Evolutionary conservation across 1,140 invertebrate genomes (phyloP), one percentile per base, ranked within the genome.

Genomic region (Tachypleus tridentatus): DNA sequence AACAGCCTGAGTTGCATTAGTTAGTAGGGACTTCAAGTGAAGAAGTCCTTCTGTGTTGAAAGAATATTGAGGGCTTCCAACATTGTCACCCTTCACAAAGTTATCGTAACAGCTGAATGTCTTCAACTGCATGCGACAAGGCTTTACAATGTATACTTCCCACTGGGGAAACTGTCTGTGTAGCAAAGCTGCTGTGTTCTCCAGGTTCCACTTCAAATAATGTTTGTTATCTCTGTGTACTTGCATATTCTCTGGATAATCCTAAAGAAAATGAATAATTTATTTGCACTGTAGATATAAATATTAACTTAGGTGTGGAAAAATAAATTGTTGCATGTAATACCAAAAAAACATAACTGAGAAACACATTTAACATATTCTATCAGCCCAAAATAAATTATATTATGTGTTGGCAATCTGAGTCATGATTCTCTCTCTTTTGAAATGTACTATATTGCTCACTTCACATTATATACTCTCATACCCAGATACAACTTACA

Each of bases 21-120:
- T 47, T 48, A 72, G 50, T 29, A 72, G 61, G n/a, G 49, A 52
- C 67, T 64, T 61, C 49, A 74, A 59, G 71, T 92, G 88, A 62
- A 82, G 79, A 56, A 90, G 75, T 5, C 85, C 83, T 69, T 82
- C 80, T 72, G 85, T 81, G 64, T 82, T 85, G 9, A 86, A 83
- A 3, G 79, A 82, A 74, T 89, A 86, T 57, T 83, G 81, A 4
- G 88, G 88, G 10, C 84, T 82, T 50, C 87, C 87, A 60, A 85
- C 85, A 73, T 86, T 84, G 74, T 85, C 84, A 67, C 84, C 84
- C 49, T 82, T 80, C 49, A 93, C 86, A 80, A 93, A 94, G 78
- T 93, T 93, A 73, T 87, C 84, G 75, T 85, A 94, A 71, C 89
- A 90, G 73, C 87, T 89, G 75, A 89, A 92, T 51, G 86, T 89